Conservation (phyloP, 1,140 invertebrate genomes). For the Conopomorpha cramerella region DNA sequence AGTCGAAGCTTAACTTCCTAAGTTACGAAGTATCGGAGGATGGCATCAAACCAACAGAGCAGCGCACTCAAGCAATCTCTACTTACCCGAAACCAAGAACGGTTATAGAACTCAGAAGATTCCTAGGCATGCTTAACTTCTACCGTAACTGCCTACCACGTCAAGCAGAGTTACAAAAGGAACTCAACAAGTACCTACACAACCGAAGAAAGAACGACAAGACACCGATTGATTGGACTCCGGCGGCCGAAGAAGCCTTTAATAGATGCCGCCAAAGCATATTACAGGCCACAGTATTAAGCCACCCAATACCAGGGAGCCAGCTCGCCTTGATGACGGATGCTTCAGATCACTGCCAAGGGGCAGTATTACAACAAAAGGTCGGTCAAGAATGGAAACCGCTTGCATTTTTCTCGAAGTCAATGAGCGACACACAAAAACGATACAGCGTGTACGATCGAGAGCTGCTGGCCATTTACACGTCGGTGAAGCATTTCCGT, state of each 20-base stretch:
- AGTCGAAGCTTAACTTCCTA: slow-evolving; percentile 13
- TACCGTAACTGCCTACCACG: slow-evolving; percentile 1
- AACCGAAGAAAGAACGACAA: slow-evolving; percentile 4
- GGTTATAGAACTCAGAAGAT: neutral
- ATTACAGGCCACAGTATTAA: neutral
- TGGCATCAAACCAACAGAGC: slow-evolving; percentile 5
- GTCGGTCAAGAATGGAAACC: neutral
- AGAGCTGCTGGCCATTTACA: slow-evolving; percentile 1
- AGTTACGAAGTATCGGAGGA: slow-evolving; percentile 12
- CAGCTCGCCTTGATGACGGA: neutral
- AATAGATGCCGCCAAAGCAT: neutral
- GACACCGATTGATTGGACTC: slow-evolving; percentile 1
- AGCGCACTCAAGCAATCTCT: neutral
- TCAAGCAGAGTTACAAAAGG: neutral
- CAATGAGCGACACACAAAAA: neutral
- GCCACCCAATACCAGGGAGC: neutral
- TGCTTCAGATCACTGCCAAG: no score
- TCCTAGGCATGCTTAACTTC: slow-evolving; percentile 2
- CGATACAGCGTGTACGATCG: neutral
- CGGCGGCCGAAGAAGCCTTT: neutral
- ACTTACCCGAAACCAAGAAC: slow-evolving; percentile 1
- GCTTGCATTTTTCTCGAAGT: neutral
- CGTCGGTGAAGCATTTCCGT: neutral
- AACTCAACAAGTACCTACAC: neutral
- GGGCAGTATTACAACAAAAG: neutral